phyloP scores from a whole-genome alignment of 2,888 invertebrate species.

The Troides aeacus region DNA sequence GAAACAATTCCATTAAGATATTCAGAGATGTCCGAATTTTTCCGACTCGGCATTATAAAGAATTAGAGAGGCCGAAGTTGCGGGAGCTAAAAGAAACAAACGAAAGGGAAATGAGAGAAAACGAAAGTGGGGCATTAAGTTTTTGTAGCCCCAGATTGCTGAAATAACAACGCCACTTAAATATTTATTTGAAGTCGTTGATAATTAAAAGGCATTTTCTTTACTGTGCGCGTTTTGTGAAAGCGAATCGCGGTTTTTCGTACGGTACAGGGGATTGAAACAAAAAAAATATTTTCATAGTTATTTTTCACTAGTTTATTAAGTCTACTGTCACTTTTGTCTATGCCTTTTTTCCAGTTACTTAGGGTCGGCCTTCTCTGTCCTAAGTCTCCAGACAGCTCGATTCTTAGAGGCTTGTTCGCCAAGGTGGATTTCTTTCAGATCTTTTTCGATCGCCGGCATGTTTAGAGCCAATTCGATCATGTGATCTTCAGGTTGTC shows the following conservation, averaged over 20 bases:
- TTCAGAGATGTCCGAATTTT: background rate
- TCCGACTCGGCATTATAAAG: slow-evolving; percentile 3
- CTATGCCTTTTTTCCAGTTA: background rate
- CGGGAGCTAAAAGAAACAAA: slow-evolving; percentile 18
- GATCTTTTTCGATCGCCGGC: too few species aligned
- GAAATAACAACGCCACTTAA: slow-evolving; percentile 23
- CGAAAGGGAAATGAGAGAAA: slow-evolving; percentile 21
- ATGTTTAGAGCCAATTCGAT: too few species aligned
- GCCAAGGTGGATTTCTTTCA: too few species aligned
- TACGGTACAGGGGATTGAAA: background rate
- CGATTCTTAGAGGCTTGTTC: too few species aligned
- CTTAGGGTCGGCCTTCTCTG: too few species aligned
- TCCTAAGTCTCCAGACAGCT: too few species aligned
- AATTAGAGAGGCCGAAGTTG: slow-evolving; percentile 13
- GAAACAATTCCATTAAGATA: slow-evolving; percentile 2
- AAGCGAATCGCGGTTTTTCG: slow-evolving; percentile 18
- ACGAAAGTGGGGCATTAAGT: slow-evolving; percentile 21
- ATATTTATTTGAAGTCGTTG: slow-evolving; percentile 28
- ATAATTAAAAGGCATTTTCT: slow-evolving; percentile 23
- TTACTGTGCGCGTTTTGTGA: slow-evolving; percentile 10
- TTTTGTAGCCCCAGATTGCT: slow-evolving; percentile 15
- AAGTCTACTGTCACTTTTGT: background rate
- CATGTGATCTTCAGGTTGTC: too few species aligned
- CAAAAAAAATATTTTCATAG: background rate
- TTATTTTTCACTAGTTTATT: background rate